Evolutionary conservation across 2,888 invertebrate species (phyloP), one percentile per base, ranked within the genome.

Genomic region (Pilophorus perplexus): DNA sequence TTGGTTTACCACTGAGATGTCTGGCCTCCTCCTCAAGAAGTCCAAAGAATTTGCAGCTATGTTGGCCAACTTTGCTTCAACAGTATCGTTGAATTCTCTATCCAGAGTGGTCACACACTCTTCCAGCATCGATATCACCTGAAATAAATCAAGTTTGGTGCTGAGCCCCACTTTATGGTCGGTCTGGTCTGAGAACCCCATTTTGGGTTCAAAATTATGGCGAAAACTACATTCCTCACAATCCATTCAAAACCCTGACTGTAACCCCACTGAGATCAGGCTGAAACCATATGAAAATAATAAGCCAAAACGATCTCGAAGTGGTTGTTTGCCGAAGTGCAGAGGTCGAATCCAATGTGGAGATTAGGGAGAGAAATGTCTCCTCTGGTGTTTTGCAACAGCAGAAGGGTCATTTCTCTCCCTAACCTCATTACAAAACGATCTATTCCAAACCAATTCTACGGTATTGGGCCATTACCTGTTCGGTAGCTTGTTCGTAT

Each of bases 401-500:
- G 33, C 6, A 33, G 33, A 33, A 14, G 14, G 38, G 14, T 14
- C 38, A 38, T 14, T 3, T 38, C 2, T 14, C 6, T 3, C n/a
- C 38, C 38, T 2, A 6, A 14, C 38, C 6, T n/a, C n/a, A n/a
- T n/a, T n/a, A n/a, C n/a, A n/a, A n/a, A n/a, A n/a, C n/a, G n/a
- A n/a, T n/a, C n/a, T n/a, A n/a, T n/a, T n/a, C n/a, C n/a, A n/a
- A n/a, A n/a, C n/a, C n/a, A n/a, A n/a, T n/a, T n/a, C n/a, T n/a
- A n/a, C n/a, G n/a, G n/a, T n/a, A n/a, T n/a, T n/a, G n/a, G n/a
- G n/a, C n/a, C n/a, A n/a, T 48, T 33, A 48, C 62, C 62, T 46
- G 20, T 28, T 62, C 62, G n/a, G 46, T 62, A 20, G 46, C 62
- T 46, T 20, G 23, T 18, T 62, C 62, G 33, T 46, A 62, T 28